These are phyloP conservation scores for Cataglyphis cursor DNA, from an alignment of 2,888 invertebrate genomes.

Conservation along the genomic window DNA sequence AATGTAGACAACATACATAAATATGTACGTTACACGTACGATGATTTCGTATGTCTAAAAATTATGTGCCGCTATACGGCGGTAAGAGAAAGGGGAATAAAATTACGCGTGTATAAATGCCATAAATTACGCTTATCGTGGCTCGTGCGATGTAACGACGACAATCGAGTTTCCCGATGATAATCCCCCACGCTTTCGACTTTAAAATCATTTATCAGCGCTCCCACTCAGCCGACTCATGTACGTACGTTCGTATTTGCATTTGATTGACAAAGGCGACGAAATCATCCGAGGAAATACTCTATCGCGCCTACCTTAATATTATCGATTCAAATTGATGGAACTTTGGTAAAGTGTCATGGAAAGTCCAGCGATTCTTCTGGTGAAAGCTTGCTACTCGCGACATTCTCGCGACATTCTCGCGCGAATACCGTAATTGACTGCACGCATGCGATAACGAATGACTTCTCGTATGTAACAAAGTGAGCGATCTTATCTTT, in stretches of 20 bases:
- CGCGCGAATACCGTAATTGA: conserved; percentile 57
- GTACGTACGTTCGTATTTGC: neutral
- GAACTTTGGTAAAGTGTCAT: conserved; percentile 56
- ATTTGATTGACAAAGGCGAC: conserved; percentile 55
- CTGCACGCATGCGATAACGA: conserved; percentile 59
- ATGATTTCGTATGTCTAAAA: neutral
- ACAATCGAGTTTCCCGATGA: conserved; percentile 3
- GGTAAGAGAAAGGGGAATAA: conserved; percentile 2
- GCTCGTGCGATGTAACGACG: neutral
- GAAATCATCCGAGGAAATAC: conserved; percentile 47
- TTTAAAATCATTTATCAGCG: conserved; percentile 32
- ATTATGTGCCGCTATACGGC: neutral
- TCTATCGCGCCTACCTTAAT: conserved; percentile 25
- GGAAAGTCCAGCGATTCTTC: conserved; percentile 61
- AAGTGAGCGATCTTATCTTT: conserved; percentile 28
- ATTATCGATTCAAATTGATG: conserved; percentile 63
- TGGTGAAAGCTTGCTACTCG: conserved; percentile 65
- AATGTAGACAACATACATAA: neutral
- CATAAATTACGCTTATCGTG: conserved; percentile 29
- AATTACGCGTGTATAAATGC: neutral
- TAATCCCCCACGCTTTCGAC: conserved; percentile 2
- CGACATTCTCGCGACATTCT: conserved; percentile 59
- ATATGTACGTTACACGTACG: neutral
- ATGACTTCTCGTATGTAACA: conserved; percentile 25
- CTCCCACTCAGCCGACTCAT: neutral